phyloP scores from a whole-genome alignment of 2,888 invertebrate species.

The Himalopsyche tibetana region DNA sequence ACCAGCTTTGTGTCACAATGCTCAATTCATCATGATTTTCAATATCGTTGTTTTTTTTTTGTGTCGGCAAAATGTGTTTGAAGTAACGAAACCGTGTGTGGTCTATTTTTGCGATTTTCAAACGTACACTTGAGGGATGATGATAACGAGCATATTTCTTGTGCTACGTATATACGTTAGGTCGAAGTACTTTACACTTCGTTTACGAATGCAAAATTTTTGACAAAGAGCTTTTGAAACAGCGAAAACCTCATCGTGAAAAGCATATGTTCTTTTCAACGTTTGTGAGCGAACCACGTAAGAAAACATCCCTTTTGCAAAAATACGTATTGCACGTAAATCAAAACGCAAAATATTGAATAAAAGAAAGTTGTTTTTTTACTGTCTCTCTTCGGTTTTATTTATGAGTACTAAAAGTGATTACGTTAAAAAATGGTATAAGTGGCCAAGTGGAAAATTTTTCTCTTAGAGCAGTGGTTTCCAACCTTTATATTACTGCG shows the following conservation, averaged over 20 bases:
- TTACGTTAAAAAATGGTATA: too few relatives aligned
- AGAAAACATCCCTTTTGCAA: too few relatives aligned
- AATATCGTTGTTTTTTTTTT: conserved; percentile 11
- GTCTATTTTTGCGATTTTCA: neutral
- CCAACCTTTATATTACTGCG: too few relatives aligned
- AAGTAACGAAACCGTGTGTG: neutral
- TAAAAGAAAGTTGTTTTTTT: too few relatives aligned
- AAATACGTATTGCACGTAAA: too few relatives aligned
- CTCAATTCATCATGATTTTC: conserved; percentile 28
- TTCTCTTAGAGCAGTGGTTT: too few relatives aligned
- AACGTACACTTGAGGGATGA: conserved; percentile 11
- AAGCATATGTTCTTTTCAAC: neutral
- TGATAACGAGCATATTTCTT: neutral
- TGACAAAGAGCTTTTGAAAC: conserved; percentile 20
- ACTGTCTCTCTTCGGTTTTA: too few relatives aligned
- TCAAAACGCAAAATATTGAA: too few relatives aligned
- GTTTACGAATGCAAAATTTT: conserved; percentile 20
- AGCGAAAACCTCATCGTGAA: neutral
- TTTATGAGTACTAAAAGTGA: too few relatives aligned
- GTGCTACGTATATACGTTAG: neutral
- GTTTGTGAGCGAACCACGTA: too few relatives aligned
- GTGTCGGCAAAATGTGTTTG: neutral
- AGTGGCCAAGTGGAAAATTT: too few relatives aligned
- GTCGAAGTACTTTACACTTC: neutral
- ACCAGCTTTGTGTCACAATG: conserved; percentile 8